Conservation (phyloP, 2,797 vertebrate species). For the Podargus strigoides region DNA sequence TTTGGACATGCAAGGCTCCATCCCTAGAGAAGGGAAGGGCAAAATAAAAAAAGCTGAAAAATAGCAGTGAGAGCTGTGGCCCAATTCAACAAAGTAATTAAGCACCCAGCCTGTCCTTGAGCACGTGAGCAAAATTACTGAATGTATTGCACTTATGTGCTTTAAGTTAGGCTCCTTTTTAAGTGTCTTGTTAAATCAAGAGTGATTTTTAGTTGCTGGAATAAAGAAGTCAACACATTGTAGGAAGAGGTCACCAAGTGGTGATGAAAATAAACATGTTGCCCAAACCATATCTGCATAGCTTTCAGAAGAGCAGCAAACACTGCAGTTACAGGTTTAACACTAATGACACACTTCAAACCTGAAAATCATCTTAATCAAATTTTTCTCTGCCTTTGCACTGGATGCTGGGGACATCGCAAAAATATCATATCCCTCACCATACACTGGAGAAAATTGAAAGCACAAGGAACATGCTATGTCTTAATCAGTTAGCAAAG, state of each 20-base stretch:
- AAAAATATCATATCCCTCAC: not conserved
- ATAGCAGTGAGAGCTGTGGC: slow-evolving; percentile 3
- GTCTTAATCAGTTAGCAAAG: slow-evolving; percentile 43
- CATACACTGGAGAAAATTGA: not conserved
- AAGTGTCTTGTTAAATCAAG: slow-evolving; percentile 7
- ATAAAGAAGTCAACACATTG: not conserved
- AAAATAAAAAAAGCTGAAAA: not conserved
- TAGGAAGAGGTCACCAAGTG: slow-evolving; percentile 12
- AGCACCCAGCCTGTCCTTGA: not conserved
- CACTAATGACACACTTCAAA: not conserved
- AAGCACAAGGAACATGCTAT: slow-evolving; percentile 37
- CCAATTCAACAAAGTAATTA: slow-evolving; percentile 45
- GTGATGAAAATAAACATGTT: not conserved
- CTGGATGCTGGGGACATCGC: not conserved
- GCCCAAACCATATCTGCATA: not conserved
- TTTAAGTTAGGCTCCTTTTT: not conserved
- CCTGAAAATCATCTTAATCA: not conserved
- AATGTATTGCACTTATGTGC: not conserved
- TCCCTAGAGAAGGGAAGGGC: slow-evolving; percentile 4
- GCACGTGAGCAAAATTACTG: slow-evolving; percentile 39
- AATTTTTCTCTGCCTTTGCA: not conserved
- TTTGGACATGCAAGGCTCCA: slow-evolving; percentile 43
- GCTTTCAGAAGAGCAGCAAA: not conserved
- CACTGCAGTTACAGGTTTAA: not conserved
- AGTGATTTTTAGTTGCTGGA: slow-evolving; percentile 3